Conservation (phyloP, 2,113 vertebrate genomes). For the Syngnathus scovelli region DNA sequence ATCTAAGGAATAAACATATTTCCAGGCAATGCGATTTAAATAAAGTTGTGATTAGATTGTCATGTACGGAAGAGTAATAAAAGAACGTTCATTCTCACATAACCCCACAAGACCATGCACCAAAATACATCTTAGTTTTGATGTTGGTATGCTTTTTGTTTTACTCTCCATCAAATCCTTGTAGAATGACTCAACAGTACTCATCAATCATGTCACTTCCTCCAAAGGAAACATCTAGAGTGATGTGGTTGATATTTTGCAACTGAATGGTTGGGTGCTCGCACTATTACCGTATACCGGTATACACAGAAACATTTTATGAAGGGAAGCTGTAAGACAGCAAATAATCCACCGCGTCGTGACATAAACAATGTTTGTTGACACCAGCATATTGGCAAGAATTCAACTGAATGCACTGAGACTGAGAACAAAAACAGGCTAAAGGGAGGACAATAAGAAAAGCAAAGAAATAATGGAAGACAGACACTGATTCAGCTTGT, state of each 20-base stretch:
- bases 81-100: not conserved
- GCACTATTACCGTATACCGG: conserved; percentile 3
- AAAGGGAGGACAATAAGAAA: conserved; percentile 7
- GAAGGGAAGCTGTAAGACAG: conserved; percentile 2
- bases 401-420: conserved; percentile 11
- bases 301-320: conserved; percentile 19
- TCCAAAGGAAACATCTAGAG: not conserved
- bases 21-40: not conserved
- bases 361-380: conserved; percentile 44
- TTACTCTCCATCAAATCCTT: not conserved
- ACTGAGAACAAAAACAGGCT: conserved; percentile 6
- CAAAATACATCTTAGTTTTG: not conserved
- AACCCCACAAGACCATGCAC: not conserved
- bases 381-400: conserved; percentile 20
- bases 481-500: conserved; percentile 12
- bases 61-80: not conserved
- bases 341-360: conserved; percentile 14
- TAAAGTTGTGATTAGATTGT: not conserved
- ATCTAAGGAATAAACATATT: not conserved
- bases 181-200: conserved; percentile 3
- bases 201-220: conserved; percentile 5
- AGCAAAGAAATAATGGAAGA: not conserved
- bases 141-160: not conserved
- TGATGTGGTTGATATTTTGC: not conserved
- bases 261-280: not conserved